Conservation (phyloP, 2,888 invertebrate species). For the Parnassius smintheus region DNA sequence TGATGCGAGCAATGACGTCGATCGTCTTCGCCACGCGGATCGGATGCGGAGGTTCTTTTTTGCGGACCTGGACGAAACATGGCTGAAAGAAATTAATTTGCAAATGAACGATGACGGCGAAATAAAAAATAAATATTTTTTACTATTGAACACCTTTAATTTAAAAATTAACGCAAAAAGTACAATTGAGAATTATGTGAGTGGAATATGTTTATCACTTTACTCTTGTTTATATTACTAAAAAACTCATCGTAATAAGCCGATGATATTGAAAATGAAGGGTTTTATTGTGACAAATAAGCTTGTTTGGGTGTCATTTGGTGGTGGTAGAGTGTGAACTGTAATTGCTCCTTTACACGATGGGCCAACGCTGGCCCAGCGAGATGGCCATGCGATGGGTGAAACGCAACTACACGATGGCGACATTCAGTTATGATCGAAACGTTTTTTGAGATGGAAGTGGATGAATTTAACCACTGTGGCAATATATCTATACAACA, state of each 20-base stretch:
- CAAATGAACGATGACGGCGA: slow-evolving; percentile 67
- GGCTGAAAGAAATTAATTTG: slow-evolving; percentile 82
- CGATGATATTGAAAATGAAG: slow-evolving; percentile 33
- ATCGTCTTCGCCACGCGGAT: slow-evolving; percentile 96
- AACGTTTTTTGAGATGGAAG: too few species aligned
- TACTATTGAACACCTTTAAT: slow-evolving; percentile 28
- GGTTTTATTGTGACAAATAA: slow-evolving; percentile 23
- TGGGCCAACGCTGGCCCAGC: too few species aligned
- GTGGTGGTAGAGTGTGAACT: slow-evolving; percentile 5
- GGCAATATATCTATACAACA: too few species aligned
- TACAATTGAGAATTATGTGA: slow-evolving; percentile 1
- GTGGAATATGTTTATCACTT: slow-evolving; percentile 1
- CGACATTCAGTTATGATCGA: too few species aligned
- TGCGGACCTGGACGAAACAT: slow-evolving; percentile 92
- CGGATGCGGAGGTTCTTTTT: slow-evolving; percentile 95
- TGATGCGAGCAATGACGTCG: slow-evolving; percentile 96
- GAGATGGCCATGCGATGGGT: too few species aligned
- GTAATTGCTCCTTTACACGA: too few species aligned
- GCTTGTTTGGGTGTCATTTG: slow-evolving; percentile 13
- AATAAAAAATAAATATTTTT: slow-evolving; percentile 33
- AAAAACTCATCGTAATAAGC: slow-evolving; percentile 23
- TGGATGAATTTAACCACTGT: too few species aligned
- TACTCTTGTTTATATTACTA: background rate
- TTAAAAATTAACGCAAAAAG: slow-evolving; percentile 6
- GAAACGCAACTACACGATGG: too few species aligned